A percentile compares a stretch with the other conserved stretches of the same genome.
Evolutionary conservation across 2,797 vertebrate species (phyloP).

Genomic region (Amblyraja radiata): DNA sequence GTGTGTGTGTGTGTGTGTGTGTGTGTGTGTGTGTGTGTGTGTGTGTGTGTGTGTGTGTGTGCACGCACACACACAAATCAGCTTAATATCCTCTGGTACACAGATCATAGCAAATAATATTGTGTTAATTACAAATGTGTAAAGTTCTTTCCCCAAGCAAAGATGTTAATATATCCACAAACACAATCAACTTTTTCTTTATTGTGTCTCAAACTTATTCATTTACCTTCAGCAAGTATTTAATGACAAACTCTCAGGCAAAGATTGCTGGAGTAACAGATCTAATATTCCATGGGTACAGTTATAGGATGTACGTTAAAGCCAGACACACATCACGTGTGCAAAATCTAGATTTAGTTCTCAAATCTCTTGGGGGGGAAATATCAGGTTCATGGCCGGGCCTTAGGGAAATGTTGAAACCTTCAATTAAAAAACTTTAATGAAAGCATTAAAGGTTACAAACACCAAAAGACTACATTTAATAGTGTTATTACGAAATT

Average conservation of each 20-base stretch:
- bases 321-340: neutral
- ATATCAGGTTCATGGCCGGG: neutral
- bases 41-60: too few relatives aligned
- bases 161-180: neutral
- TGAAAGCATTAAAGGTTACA: neutral
- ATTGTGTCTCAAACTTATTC: neutral
- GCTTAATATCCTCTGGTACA: neutral
- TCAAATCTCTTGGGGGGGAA: neutral
- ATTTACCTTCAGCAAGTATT: neutral
- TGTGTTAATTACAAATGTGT: neutral
- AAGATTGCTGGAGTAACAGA: neutral
- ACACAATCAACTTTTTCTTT: neutral
- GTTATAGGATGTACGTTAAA: neutral
- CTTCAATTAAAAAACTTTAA: conserved; percentile 13
- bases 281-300: too few relatives aligned
- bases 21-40: too few relatives aligned
- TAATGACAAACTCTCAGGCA: neutral
- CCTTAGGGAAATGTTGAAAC: neutral
- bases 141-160: neutral
- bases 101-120: neutral
- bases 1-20: too few relatives aligned
- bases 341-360: neutral
- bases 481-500: neutral
- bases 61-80: neutral
- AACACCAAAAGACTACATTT: neutral